phyloP scores from a whole-genome alignment of 2,797 vertebrate genomes.

The Vireo griseus region DNA sequence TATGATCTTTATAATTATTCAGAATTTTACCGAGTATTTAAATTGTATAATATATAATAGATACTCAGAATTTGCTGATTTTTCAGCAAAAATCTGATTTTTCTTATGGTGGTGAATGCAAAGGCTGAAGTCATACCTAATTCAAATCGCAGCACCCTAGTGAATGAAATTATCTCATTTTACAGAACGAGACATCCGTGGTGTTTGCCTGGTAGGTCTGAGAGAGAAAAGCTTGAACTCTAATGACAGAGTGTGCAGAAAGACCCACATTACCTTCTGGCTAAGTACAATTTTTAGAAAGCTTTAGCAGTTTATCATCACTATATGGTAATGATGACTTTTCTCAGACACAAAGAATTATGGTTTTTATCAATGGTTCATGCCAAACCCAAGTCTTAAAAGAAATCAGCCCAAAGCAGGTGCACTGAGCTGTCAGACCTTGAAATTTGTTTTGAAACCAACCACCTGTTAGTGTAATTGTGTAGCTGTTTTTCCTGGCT shows the following conservation, averaged over 20 bases:
- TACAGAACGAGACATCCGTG: background rate
- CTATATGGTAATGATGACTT: constrained; percentile 44
- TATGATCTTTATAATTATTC: background rate
- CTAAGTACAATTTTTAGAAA: constrained; percentile 7
- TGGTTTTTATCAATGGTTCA: constrained; percentile 56
- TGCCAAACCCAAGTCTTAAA: constrained; percentile 52
- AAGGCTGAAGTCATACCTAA: background rate
- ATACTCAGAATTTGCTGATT: background rate
- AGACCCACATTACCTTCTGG: background rate
- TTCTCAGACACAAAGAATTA: constrained; percentile 54
- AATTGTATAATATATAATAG: background rate
- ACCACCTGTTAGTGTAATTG: constrained; percentile 82
- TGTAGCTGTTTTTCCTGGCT: constrained; percentile 81
- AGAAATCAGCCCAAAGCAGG: constrained; percentile 72
- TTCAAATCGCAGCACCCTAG: background rate
- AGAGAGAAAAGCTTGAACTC: background rate
- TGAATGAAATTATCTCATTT: background rate
- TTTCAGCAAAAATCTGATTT: background rate
- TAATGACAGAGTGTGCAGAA: background rate
- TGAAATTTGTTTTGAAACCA: constrained; percentile 77
- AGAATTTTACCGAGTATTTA: background rate
- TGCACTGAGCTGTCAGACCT: constrained; percentile 72
- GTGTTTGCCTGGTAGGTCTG: background rate
- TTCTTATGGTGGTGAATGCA: background rate
- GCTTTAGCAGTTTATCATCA: constrained; percentile 54